These are phyloP conservation scores for Arenicola marina DNA, from an alignment of 2,888 invertebrate genomes.

Conservation along the genomic window DNA sequence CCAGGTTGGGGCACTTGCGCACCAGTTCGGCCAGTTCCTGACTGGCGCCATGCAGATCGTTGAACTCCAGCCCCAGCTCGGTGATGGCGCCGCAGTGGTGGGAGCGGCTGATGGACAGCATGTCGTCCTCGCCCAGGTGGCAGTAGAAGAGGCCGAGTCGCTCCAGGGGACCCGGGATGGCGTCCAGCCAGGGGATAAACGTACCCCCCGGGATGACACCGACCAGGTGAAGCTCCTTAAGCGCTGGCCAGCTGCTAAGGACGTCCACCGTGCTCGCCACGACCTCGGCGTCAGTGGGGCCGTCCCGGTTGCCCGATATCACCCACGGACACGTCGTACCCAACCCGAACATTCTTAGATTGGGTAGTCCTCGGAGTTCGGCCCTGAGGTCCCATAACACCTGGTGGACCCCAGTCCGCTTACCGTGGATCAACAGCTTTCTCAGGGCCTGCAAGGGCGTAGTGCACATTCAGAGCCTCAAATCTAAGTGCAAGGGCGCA, in stretches of 20 bases:
- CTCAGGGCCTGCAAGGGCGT: conserved; percentile 12
- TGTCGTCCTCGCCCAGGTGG: conserved; percentile 10
- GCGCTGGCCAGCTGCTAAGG: conserved; percentile 14
- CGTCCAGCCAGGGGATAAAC: conserved; percentile 3
- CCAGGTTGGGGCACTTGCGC: background rate
- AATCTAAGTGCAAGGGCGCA: no score
- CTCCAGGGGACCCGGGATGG: conserved; percentile 10
- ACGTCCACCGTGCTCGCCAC: conserved; percentile 7
- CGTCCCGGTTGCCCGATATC: background rate
- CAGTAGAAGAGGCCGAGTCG: conserved; percentile 4
- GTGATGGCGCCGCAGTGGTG: conserved; percentile 15
- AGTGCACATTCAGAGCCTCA: no score
- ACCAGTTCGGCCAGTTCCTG: conserved; percentile 8
- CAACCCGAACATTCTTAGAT: conserved; percentile 16
- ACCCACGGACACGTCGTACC: conserved; percentile 18
- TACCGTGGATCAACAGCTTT: conserved; percentile 19
- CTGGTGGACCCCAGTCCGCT: conserved; percentile 13
- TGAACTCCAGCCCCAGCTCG: conserved; percentile 15
- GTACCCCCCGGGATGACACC: conserved; percentile 5
- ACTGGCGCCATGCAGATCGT: conserved; percentile 13
- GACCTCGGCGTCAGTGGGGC: conserved; percentile 11
- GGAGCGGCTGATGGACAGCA: conserved; percentile 8
- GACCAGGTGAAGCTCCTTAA: conserved; percentile 15
- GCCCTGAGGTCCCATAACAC: conserved; percentile 17
- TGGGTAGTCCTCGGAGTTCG: conserved; percentile 6